Evolutionary conservation across 2,888 invertebrate species (phyloP), one percentile per base, ranked within the genome.

Genomic region (Dolomedes plantarius): DNA sequence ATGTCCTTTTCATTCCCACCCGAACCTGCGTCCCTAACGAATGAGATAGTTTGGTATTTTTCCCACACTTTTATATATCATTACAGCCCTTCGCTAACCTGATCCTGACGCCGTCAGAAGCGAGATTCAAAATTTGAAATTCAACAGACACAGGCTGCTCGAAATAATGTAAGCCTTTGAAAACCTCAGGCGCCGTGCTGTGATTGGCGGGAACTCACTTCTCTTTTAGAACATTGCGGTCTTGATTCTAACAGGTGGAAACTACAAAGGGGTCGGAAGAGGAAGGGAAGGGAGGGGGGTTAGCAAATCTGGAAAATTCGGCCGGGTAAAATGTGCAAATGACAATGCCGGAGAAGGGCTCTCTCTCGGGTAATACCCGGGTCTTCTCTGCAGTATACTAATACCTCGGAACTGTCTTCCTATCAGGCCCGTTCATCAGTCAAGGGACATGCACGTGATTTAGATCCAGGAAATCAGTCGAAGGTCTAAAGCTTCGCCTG

Each of bases 271-370:
- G 32, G n/a, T 1, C 9, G 19, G 32, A n/a, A 3, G 16, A 19
- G 11, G 29, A 11, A 29, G 13, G 65, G 65, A 31, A n/a, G 65
- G 13, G 81, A 50, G 56, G 27, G 67, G 32, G 7, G n/a, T 23
- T 41, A n/a, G 23, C 46, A 65, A 75, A 65, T 67, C 39, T 74
- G 67, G 31, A 50, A 80, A 80, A 80, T 73, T 74, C 74, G 46
- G 36, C 56, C 27, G 74, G 19, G 77, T 85, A 85, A 85, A 85
- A 85, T 85, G 83, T 85, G 83, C 83, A 85, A 85, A 85, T 85
- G 77, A 85, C 83, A 65, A 29, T 32, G 36, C 36, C 56, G 19
- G 50, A 50, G 50, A 68, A 27, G 72, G 32, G 16, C 71, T 28
- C 36, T 68, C 83, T 85, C 83, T n/a, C 56, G 83, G 83, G 83